Conservation (phyloP, 2,888 invertebrate genomes). For the Caenorhabditis zanzibari region DNA sequence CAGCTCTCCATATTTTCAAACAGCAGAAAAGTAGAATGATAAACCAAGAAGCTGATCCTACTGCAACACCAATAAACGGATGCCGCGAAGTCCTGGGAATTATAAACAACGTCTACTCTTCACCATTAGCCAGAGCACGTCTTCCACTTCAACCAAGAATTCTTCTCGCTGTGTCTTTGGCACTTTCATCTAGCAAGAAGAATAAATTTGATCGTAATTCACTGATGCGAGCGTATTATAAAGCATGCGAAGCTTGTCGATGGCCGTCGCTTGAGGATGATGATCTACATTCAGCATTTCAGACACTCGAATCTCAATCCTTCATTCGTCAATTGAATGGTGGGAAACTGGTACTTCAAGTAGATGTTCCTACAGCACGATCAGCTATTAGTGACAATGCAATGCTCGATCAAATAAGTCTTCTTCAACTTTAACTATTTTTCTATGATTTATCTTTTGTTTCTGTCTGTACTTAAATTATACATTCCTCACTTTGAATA, state of each 20-base stretch:
- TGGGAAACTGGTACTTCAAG: conserved; percentile 71
- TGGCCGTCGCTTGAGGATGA: conserved; percentile 70
- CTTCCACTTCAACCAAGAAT: conserved; percentile 77
- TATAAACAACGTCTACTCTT: conserved; percentile 77
- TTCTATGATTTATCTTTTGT: conserved; percentile 10
- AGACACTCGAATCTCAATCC: conserved; percentile 70
- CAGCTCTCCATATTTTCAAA: conserved; percentile 93
- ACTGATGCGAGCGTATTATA: conserved; percentile 69
- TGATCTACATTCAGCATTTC: conserved; percentile 69
- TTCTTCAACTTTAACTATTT: conserved; percentile 59
- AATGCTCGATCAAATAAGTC: conserved; percentile 69
- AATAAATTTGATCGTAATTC: conserved; percentile 65
- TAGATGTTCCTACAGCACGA: conserved; percentile 71
- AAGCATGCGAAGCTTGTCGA: conserved; percentile 70
- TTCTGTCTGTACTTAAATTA: conserved; percentile 1
- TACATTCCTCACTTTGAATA: not conserved
- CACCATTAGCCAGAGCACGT: conserved; percentile 75
- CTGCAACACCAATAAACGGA: conserved; percentile 57
- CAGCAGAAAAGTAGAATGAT: conserved; percentile 73
- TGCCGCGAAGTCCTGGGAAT: conserved; percentile 76
- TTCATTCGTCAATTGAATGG: conserved; percentile 64
- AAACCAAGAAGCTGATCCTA: not conserved
- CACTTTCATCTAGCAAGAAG: conserved; percentile 71
- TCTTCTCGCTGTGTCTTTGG: conserved; percentile 73
- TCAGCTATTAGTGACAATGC: conserved; percentile 70